Base-by-base conservation (phyloP, 2,797 vertebrate genomes). In the Astyanax mexicanus region DNA sequence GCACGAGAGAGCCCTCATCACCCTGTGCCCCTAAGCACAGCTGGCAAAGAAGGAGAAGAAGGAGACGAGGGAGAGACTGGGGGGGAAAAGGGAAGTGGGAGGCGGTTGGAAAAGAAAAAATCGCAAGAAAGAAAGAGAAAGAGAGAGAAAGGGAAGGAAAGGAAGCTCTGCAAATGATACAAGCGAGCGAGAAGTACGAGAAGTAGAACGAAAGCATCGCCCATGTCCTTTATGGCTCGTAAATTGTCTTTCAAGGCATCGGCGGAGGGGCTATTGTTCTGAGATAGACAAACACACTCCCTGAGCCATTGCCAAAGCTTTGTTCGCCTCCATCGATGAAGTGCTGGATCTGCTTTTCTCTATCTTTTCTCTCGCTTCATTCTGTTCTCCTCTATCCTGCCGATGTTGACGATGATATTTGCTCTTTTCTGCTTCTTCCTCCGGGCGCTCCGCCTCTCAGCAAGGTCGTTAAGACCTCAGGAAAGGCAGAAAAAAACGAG, bases 1-100 rank as follows among this genome's bases (percentile, higher is more conserved):
- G 86, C 86, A 81, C 84, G 85, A 90, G 89, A 89, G 90, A 88
- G 84, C 86, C 89, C 89, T 89, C 89, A 89, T 92, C 90, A 90
- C 85, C 88, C 87, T 86, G 87, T 88, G 88, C 87, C 88, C 91
- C 88, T 86, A 84, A 88, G 84, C 86, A 88, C 89, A 90, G 87
- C 91, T 90, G 90, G 86, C 88, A 83, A 52, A 85, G 69, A 81
- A 81, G 74, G 83, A 66, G 69, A 65, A 35, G 65, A 64, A 78
- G 17, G 32, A 79, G 68, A 72, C 15, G 42, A 74, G 69, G 19
- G 49, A 68, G 69, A 19, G 49, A 68, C 69, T 78, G 71, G 51
- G 47, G 38, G n/a, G n/a, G n/a, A n/a, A n/a, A n/a, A n/a, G n/a
- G n/a, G 80, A 75, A 75, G 35, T 74, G 57, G n/a, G n/a, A n/a